Percentiles rank a stretch among this genome's conserved stretches.
phyloP scores from a whole-genome alignment of 2,797 vertebrate genomes.

The Argyrosomus regius region DNA sequence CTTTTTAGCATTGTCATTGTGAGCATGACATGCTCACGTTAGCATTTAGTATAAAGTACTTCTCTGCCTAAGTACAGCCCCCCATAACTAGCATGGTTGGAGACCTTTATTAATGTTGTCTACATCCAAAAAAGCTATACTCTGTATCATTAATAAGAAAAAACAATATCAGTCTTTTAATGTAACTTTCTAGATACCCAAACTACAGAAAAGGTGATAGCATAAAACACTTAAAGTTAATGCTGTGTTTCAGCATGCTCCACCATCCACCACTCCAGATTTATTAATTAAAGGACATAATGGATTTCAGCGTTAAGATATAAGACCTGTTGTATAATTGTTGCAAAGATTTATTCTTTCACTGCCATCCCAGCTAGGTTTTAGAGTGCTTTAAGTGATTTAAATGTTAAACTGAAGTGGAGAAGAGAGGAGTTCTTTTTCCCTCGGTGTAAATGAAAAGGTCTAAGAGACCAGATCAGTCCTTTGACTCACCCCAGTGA shows the following conservation, averaged over 20 bases:
- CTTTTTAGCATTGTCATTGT: background rate
- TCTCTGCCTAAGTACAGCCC: too few species aligned
- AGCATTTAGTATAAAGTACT: too few species aligned
- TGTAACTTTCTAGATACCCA: too few species aligned
- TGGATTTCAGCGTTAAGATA: background rate
- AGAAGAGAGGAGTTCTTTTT: conserved; percentile 15
- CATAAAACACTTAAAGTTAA: background rate
- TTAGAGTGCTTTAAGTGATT: conserved; percentile 26
- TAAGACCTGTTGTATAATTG: conserved; percentile 1
- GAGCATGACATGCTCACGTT: background rate
- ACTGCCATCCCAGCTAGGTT: background rate
- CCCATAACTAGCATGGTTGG: too few species aligned
- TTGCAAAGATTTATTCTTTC: background rate
- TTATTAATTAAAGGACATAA: conserved; percentile 17
- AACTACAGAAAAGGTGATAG: too few species aligned
- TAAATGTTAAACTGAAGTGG: conserved; percentile 22
- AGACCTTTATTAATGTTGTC: too few species aligned
- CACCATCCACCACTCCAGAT: background rate
- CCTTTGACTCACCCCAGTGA: conserved; percentile 62
- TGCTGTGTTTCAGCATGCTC: background rate
- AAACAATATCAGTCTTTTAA: too few species aligned
- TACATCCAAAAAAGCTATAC: too few species aligned
- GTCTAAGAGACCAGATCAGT: conserved; percentile 46
- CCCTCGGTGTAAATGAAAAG: conserved; percentile 50
- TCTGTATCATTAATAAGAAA: too few species aligned